phyloP scores from a whole-genome alignment of 2,888 invertebrate genomes.

The Clitarchus hookeri region DNA sequence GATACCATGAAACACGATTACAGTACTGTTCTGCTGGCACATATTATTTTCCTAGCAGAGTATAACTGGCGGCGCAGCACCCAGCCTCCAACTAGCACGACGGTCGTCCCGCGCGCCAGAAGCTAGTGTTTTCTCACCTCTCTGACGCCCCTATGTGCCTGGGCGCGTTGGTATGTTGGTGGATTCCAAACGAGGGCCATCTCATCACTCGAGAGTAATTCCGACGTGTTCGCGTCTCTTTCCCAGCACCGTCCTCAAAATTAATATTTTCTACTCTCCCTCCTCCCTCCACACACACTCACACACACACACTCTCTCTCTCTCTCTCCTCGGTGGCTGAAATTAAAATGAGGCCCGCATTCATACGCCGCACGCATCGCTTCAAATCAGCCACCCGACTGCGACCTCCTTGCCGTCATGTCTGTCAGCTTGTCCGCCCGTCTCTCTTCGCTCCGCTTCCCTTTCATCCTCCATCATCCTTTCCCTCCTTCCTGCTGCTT shows the following conservation, averaged over 20 bases:
- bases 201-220: not conserved
- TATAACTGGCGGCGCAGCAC: too few species aligned
- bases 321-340: not conserved
- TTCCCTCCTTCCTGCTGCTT: not conserved
- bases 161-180: too few species aligned
- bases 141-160: too few species aligned
- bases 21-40: too few species aligned
- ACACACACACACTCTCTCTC: not conserved
- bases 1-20: too few species aligned
- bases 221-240: not conserved
- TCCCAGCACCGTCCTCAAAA: not conserved
- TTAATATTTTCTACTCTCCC: not conserved
- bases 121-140: too few species aligned
- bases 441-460: not conserved
- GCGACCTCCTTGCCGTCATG: not conserved
- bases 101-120: too few species aligned
- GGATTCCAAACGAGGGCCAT: too few species aligned
- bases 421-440: not conserved
- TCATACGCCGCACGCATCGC: not conserved
- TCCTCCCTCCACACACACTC: not conserved
- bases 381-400: not conserved
- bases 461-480: not conserved
- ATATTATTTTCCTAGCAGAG: too few species aligned
- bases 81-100: too few species aligned
- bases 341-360: slow-evolving; percentile 2